Evolutionary conservation across 2,797 vertebrate species (phyloP).

Genomic region (Schizopygopsis malacanthus): DNA sequence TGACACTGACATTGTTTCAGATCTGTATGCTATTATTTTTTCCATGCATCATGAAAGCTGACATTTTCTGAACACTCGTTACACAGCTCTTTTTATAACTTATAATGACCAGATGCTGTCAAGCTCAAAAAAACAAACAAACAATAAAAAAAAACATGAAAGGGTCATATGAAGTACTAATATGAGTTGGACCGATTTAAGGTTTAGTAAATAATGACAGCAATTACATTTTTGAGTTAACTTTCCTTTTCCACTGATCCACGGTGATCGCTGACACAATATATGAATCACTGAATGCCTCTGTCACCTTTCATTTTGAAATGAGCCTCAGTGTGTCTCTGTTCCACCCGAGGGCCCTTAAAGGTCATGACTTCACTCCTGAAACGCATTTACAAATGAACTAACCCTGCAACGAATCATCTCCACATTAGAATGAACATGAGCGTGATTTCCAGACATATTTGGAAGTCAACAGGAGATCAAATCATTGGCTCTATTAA

Average conservation of each 20-base stretch:
- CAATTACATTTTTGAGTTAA: slow-evolving; percentile 12
- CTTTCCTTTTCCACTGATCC: neutral
- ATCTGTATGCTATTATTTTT: neutral
- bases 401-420: neutral
- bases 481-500: neutral
- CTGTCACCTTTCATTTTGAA: slow-evolving; percentile 26
- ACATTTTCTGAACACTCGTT: neutral
- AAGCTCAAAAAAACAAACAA: neutral
- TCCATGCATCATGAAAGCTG: neutral
- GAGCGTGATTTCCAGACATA: neutral
- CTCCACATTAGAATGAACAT: neutral
- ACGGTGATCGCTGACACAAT: neutral
- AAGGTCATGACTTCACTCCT: neutral
- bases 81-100: neutral
- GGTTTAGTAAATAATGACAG: neutral
- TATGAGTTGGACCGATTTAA: neutral
- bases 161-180: neutral
- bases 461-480: neutral
- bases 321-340: slow-evolving; percentile 11
- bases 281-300: slow-evolving; percentile 20
- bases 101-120: neutral
- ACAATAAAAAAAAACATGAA: neutral
- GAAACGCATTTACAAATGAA: neutral
- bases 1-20: neutral
- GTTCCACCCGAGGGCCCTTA: slow-evolving; percentile 2